Base-by-base conservation (phyloP, 2,797 vertebrate genomes). In the Rhyacichthys aspro region DNA sequence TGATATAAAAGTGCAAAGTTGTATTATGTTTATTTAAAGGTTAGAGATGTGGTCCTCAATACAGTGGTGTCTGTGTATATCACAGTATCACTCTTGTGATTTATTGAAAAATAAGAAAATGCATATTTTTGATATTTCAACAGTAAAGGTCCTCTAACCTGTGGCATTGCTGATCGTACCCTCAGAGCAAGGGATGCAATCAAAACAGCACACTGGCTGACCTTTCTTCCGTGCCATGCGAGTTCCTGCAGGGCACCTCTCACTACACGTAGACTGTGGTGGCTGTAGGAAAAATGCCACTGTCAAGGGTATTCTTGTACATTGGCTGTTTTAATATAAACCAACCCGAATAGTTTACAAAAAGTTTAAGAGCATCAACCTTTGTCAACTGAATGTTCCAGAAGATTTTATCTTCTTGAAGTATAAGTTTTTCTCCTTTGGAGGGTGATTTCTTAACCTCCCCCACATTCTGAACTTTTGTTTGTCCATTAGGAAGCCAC, bases 121-220 rank as follows among this genome's bases (percentile, higher is more conserved):
- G n/a, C n/a, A n/a, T n/a, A n/a, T 23, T 23, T 23, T 23, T 2
- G 19, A 23, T 23, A 23, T 23, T 23, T 2, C 2, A 2, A 23
- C 19, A 23, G 5, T 23, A 23, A 23, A 23, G 5, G 19, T 23
- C 19, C 19, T 23, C 19, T 52, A 45, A 91, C 90, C 86, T 49
- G 85, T 85, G 4, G 62, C 42, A 54, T 90, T 92, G 55, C 82
- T 89, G 49, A 92, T 81, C 28, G 87, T 86, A 42, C 91, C 88
- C 1, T 72, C 70, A 37, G 83, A 84, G 54, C 90, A 92, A 8
- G 16, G 58, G 1, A 88, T 60, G 14, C 91, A 92, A 43, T 92
- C 86, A 41, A 91, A 91, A 61, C 91, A 93, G 72, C 90, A 92
- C 3, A 78, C 59, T 9, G 89, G 85, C n/a, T 86, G 11, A 1